Percentiles rank a stretch among this genome's conserved stretches.
Conservation (phyloP, 2,888 invertebrate species). For the Sinodicranocentrus sp. region DNA sequence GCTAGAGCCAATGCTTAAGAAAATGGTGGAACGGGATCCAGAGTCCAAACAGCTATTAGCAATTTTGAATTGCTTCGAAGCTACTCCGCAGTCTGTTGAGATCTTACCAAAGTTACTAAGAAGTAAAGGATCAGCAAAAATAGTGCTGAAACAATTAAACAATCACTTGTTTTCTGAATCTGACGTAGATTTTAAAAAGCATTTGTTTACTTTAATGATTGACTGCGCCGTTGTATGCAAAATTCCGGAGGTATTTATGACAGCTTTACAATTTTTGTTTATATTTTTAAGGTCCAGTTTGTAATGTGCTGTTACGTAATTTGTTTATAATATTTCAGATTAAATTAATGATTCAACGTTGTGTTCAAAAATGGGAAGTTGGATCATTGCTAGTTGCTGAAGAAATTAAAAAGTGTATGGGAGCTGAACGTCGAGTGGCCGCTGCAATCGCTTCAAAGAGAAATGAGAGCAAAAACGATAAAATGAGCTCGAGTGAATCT, state of each 20-base stretch:
- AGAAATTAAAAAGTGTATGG: conserved; percentile 73
- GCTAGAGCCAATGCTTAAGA: conserved; percentile 63
- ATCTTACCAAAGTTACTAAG: conserved; percentile 65
- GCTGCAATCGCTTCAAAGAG: background rate
- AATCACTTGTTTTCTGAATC: conserved; percentile 51
- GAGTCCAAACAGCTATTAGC: conserved; percentile 66
- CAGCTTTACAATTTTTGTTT: no score
- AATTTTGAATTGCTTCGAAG: conserved; percentile 72
- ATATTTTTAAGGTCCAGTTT: no score
- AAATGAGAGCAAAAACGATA: background rate
- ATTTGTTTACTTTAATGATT: conserved; percentile 70
- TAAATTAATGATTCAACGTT: conserved; percentile 74
- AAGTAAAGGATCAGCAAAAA: conserved; percentile 54
- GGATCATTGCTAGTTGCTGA: conserved; percentile 82
- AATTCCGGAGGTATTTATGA: conserved; percentile 69
- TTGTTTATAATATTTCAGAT: conserved; percentile 58
- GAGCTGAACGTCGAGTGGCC: conserved; percentile 61
- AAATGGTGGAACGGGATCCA: conserved; percentile 58
- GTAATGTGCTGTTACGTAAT: no score
- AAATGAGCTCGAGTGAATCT: conserved; percentile 79
- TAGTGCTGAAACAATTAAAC: conserved; percentile 70
- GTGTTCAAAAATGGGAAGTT: conserved; percentile 78
- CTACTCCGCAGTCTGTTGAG: conserved; percentile 57
- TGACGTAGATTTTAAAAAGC: conserved; percentile 48
- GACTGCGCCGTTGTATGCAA: conserved; percentile 70